These are phyloP conservation scores for Temnopleurus reevesii DNA, from an alignment of 53 echinoderm and acorn worm genomes.

Conservation along the genomic window DNA sequence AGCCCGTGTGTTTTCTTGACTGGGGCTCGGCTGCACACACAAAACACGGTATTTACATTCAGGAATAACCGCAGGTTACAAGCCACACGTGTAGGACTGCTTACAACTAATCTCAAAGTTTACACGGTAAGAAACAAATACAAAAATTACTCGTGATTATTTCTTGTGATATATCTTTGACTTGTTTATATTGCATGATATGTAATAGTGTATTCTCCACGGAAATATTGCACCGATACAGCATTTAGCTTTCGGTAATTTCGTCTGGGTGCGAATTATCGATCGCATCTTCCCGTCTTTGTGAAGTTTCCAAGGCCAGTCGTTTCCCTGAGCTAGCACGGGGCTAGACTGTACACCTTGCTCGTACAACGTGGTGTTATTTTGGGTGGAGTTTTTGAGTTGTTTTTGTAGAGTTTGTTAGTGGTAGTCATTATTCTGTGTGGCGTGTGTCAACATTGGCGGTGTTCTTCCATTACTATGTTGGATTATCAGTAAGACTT, in stretches of 20 bases:
- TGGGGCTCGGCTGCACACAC: not conserved
- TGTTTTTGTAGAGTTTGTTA: too few relatives aligned
- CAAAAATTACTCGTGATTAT: not conserved
- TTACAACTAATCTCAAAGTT: not conserved
- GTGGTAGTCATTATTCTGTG: too few relatives aligned
- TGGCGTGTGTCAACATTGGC: too few relatives aligned
- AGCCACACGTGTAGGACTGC: slow-evolving; percentile 29
- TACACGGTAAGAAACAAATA: not conserved
- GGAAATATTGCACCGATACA: not conserved
- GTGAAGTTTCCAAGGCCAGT: slow-evolving; percentile 31
- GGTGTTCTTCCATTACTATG: too few relatives aligned
- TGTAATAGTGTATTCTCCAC: not conserved
- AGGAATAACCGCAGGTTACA: slow-evolving; percentile 8
- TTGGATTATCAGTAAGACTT: too few relatives aligned
- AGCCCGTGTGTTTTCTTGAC: not conserved
- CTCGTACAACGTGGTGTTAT: too few relatives aligned
- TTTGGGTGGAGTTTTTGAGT: too few relatives aligned
- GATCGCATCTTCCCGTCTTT: slow-evolving; percentile 7
- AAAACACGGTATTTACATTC: slow-evolving; percentile 44
- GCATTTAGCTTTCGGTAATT: not conserved
- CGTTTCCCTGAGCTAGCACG: not conserved
- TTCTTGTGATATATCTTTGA: not conserved
- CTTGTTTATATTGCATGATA: not conserved
- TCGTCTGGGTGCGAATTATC: not conserved
- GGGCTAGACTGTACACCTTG: too few relatives aligned